Base-by-base conservation (phyloP, 2,113 vertebrate genomes). In the Alligator mississippiensis region DNA sequence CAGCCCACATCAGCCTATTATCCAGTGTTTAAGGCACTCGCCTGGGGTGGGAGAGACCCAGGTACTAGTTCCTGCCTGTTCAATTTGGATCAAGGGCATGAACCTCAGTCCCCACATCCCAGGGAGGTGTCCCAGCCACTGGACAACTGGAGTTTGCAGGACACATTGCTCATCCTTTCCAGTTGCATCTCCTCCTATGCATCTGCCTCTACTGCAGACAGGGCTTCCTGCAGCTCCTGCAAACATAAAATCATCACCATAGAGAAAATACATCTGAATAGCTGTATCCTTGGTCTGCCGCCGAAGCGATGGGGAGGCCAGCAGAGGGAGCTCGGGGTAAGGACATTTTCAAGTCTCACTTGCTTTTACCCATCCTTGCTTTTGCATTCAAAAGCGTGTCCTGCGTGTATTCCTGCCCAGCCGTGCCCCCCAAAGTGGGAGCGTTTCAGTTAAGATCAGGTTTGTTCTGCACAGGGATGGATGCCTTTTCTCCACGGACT, bases 371-470 rank as follows among this genome's bases (percentile, higher is more conserved):
- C 38, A 30, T 17, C 57, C 34, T 59, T 55, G 59, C 4, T 14
- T 19, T 19, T 85, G 18, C 18, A 19, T 62, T 61, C 61, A 38
- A 61, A 30, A 74, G 47, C 82, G 68, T 93, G 93, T 89, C 81
- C 70, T 75, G 12, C 57, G 80, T 92, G 84, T 93, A 78, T 72
- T 96, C 90, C 91, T 34, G 24, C 80, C 89, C 80, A 93, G 88
- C 11, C 30, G 3, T 18, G 30, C 63, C 27, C 27, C 14, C 63
- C 28, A 25, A 25, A 25, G 22, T 19, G 61, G 61, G 61, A 24
- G 61, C 47, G 7, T 18, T 62, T 62, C 22, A 11, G 22, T 62
- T 62, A 24, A 28, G 27, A 66, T 66, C 6, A 13, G 6, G 15
- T 28, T 66, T 66, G 11, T 30, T 30, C 28, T 17, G 25, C 28